phyloP scores from a whole-genome alignment of 1,140 invertebrate species.

The Conopomorpha cramerella region DNA sequence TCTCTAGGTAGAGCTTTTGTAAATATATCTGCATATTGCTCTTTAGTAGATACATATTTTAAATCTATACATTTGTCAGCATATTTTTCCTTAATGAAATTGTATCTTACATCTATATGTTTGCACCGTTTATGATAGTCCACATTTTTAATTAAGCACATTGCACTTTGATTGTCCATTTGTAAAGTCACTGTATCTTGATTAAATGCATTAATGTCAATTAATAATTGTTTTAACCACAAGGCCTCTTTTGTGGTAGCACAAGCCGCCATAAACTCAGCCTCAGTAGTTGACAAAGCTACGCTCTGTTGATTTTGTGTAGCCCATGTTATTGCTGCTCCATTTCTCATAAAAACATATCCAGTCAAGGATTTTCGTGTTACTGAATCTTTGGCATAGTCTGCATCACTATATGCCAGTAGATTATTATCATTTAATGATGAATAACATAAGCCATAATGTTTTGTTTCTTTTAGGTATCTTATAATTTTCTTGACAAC shows the following conservation, averaged over 20 bases:
- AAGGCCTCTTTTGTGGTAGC: conserved; percentile 7
- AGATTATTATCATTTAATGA: conserved; percentile 7
- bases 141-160: conserved; percentile 15
- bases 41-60: conserved; percentile 17
- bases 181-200: conserved; percentile 11
- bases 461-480: conserved; percentile 19
- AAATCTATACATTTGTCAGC: conserved; percentile 16
- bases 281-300: conserved; percentile 43
- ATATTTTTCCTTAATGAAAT: conserved; percentile 12
- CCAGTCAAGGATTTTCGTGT: conserved; percentile 25
- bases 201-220: conserved; percentile 11
- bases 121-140: conserved; percentile 12
- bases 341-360: conserved; percentile 20
- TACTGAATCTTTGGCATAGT: conserved; percentile 16
- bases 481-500: conserved; percentile 22
- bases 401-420: conserved; percentile 15
- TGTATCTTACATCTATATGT: conserved; percentile 14
- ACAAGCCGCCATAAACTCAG: conserved; percentile 26
- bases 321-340: conserved; percentile 31
- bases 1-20: conserved; percentile 10
- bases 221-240: conserved; percentile 18
- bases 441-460: conserved; percentile 15
- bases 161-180: conserved; percentile 15
- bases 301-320: conserved; percentile 38
- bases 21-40: conserved; percentile 15